Evolutionary conservation across 2,797 vertebrate genomes (phyloP), one percentile per base, ranked within the genome.

Genomic region (Micromesistius poutassou): DNA sequence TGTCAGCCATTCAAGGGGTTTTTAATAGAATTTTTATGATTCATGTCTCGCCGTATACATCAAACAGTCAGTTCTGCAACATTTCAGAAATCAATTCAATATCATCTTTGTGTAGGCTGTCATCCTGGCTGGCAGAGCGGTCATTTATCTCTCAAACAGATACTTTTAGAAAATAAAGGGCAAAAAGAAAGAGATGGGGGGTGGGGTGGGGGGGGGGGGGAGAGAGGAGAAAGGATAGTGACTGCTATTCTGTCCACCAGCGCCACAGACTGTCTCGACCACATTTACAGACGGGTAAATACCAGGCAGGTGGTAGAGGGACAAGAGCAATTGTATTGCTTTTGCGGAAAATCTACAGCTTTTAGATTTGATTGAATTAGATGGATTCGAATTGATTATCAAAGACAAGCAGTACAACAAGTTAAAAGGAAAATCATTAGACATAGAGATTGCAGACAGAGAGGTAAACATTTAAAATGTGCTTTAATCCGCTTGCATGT

Each of bases 21-120:
- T 96, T 96, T 96, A 97, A 97, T 97, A 96, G 96, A 96, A 97
- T 96, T 96, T 96, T 96, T 95, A 95, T 95, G 95, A 97, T 96
- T 96, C 94, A 93, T 95, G 94, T 94, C 95, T 95, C 84, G 88
- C 92, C 86, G 92, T 92, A 94, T 95, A 95, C 94, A 95, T 97
- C 95, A 95, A 95, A 95, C 92, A 94, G 91, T 95, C 94, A 94
- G 94, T 94, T 93, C 93, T 92, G 94, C 93, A 92, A 94, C 94
- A 94, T 96, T 96, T 96, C 94, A 95, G 94, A 96, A 96, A 96
- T 96, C 95, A 94, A 96, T 93, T 94, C 94, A 95, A 95, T 95
- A 95, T 96, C 93, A 94, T 94, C 93, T 96, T 95, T 95, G 94
- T 95, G 94, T 95, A 94, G 95, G 93, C 94, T 94, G 93, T 94